phyloP scores from a whole-genome alignment of 2,113 vertebrate species.

The Podilymbus podiceps region DNA sequence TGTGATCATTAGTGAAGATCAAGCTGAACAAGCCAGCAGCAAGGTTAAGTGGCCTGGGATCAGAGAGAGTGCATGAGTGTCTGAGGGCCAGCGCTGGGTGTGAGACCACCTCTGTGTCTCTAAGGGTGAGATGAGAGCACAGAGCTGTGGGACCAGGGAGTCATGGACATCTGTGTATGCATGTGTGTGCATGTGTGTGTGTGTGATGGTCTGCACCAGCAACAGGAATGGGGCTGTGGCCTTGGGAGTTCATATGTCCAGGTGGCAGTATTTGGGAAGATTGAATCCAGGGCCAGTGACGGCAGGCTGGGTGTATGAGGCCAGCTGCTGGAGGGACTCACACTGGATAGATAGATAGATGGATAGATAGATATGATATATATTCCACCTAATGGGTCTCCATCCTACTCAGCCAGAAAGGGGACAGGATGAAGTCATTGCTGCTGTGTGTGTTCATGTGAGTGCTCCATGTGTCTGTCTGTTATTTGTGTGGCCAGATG shows the following conservation, averaged over 20 bases:
- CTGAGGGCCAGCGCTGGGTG: background rate
- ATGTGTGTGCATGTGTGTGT: too few relatives aligned
- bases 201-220: background rate
- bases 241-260: background rate
- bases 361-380: background rate
- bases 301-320: background rate
- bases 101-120: background rate
- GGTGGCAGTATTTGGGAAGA: background rate
- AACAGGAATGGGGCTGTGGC: background rate
- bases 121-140: background rate
- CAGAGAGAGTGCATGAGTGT: rapidly evolving
- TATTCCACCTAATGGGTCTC: background rate
- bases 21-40: rapidly evolving
- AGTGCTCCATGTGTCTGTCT: background rate
- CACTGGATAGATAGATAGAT: background rate
- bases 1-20: background rate
- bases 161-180: background rate
- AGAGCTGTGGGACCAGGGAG: background rate
- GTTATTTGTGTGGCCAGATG: background rate
- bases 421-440: background rate
- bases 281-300: background rate
- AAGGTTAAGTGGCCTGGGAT: background rate
- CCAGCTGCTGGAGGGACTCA: background rate
- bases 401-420: background rate
- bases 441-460: background rate